Conservation (phyloP, 1,140 invertebrate species). For the Cyrtorhinus lividipennis region DNA sequence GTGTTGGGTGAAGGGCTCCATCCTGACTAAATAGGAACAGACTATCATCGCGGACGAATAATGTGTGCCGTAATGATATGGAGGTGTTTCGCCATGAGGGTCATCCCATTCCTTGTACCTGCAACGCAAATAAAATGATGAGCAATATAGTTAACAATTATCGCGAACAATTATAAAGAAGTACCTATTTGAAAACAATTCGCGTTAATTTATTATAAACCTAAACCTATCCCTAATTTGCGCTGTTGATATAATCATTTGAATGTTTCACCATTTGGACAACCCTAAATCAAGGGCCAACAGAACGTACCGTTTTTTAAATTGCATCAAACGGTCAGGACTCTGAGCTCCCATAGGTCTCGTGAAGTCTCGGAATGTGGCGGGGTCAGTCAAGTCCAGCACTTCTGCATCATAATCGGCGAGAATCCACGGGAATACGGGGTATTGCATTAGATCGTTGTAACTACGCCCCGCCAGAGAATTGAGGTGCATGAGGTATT, state of each 20-base stretch:
- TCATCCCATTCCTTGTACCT: slow-evolving; percentile 90
- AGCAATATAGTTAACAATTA: neutral
- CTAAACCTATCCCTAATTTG: no score
- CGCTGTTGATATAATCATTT: no score
- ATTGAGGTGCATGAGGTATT: slow-evolving; percentile 98
- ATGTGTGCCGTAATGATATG: slow-evolving; percentile 97
- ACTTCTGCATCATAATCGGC: slow-evolving; percentile 89
- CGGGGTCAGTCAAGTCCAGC: slow-evolving; percentile 70
- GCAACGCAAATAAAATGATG: neutral
- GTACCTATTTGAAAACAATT: no score
- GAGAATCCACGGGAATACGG: slow-evolving; percentile 95
- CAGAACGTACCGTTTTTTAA: slow-evolving; percentile 77
- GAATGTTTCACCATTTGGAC: no score
- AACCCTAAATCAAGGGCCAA: no score
- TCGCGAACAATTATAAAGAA: slow-evolving; percentile 15
- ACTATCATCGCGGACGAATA: slow-evolving; percentile 99
- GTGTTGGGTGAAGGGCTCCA: slow-evolving; percentile 98
- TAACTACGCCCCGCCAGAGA: slow-evolving; percentile 90
- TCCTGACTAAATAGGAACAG: slow-evolving; percentile 91
- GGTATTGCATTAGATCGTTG: slow-evolving; percentile 96
- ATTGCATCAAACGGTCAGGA: slow-evolving; percentile 81
- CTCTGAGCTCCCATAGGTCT: slow-evolving; percentile 99
- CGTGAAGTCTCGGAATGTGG: slow-evolving; percentile 89
- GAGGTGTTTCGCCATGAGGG: slow-evolving; percentile 92
- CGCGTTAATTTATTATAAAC: no score